Evolutionary conservation across 1,140 invertebrate genomes (phyloP).

Genomic region (Diabrotica undecimpunctata): DNA sequence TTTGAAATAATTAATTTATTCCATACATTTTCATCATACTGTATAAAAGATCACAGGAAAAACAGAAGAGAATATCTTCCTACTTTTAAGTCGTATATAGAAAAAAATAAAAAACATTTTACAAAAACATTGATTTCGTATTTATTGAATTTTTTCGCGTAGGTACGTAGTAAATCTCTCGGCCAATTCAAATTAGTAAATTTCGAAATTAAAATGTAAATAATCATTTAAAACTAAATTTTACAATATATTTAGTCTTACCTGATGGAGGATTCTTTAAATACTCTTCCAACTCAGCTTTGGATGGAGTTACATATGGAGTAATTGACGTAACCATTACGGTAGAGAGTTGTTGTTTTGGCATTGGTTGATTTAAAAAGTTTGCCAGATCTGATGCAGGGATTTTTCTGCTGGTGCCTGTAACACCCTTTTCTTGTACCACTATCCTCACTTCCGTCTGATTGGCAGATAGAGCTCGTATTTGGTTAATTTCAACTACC

Average conservation of each 20-base stretch:
- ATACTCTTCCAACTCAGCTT: constrained; percentile 81
- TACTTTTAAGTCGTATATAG: too few relatives aligned
- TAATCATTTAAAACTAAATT: too few relatives aligned
- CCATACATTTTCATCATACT: too few relatives aligned
- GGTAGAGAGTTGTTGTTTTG: constrained; percentile 66
- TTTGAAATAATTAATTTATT: too few relatives aligned
- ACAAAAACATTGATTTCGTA: too few relatives aligned
- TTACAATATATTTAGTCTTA: constrained; percentile 33
- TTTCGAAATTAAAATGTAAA: too few relatives aligned
- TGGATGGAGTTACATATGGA: constrained; percentile 63
- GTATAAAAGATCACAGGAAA: too few relatives aligned
- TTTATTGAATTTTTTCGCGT: too few relatives aligned
- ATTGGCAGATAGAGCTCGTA: constrained; percentile 69
- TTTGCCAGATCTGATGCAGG: constrained; percentile 68
- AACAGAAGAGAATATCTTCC: too few relatives aligned
- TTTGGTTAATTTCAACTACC: constrained; percentile 69
- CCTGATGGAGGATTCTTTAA: constrained; percentile 82
- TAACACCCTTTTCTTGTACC: constrained; percentile 70
- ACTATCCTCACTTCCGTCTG: constrained; percentile 70
- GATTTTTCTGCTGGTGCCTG: constrained; percentile 65
- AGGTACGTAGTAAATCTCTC: too few relatives aligned
- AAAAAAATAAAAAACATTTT: too few relatives aligned
- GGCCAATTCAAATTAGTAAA: too few relatives aligned
- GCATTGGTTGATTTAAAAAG: constrained; percentile 64
- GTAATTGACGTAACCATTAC: constrained; percentile 59